Base-by-base conservation (phyloP, 2,113 vertebrate species). In the Meriones unguiculatus region DNA sequence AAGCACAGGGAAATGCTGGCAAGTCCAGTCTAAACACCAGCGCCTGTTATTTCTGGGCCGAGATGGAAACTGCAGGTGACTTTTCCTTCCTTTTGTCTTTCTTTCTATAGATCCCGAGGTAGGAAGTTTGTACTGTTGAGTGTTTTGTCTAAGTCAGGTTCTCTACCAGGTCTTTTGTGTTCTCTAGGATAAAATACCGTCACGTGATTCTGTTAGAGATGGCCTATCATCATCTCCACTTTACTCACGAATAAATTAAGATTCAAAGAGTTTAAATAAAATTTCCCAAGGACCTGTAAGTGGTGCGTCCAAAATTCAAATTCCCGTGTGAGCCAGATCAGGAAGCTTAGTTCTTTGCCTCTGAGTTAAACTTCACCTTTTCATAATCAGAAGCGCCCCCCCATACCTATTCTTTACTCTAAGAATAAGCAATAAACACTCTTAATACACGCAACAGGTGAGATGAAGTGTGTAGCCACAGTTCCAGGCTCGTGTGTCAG, bases 181-280 rank as follows among this genome's bases (percentile, higher is more conserved):
- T 94, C 1, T 20, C 59, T 93, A 41, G 46, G 84, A 90, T 54
- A 85, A 50, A 85, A 14, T 41, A 64, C 72, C 46, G 89, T 92
- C 80, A 77, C 20, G 57, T 64, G 65, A 54, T 50, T 65, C 15
- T 50, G 12, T 15, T 81, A 18, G 24, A 72, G 50, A 85, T 14
- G 14, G 69, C 46, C 14, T 52, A 11, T 50, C 72, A 77, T 87
- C 87, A 82, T 25, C 30, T 72, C 81, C 50, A 70, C 15, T 90
- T 92, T n/a, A 77, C 32, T 75, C 22, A 70, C 14, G 22, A 96
- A 86, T 41, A 93, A 80, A 85, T 8, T 65, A 17, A 93, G 32
- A n/a, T 85, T 94, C 77, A 84, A 87, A 93, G 13, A 73, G 65
- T 91, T 76, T 64, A 93, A 90, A 62, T 92, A 85, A 93, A 94